Evolutionary conservation across 2,113 vertebrate genomes (phyloP).

Genomic region (Beaufortia kweichowensis): DNA sequence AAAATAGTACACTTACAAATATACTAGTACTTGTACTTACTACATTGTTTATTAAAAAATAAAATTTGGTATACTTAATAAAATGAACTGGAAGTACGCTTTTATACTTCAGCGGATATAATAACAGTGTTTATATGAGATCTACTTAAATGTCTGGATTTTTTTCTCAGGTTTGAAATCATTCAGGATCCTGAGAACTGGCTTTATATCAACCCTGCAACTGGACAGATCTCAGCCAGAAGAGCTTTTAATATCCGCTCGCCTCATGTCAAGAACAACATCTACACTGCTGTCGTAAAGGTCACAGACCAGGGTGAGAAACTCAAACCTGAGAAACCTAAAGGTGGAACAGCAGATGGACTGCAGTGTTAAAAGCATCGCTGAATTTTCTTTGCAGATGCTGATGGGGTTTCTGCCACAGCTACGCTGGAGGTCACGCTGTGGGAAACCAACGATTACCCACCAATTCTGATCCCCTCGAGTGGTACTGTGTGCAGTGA

Average conservation of each 20-base stretch:
- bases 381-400: conserved; percentile 57
- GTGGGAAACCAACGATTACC: conserved; percentile 89
- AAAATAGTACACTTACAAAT: no score
- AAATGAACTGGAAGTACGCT: no score
- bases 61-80: no score
- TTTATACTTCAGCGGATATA: no score
- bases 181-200: conserved; percentile 84
- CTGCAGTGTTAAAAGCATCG: no score
- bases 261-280: conserved; percentile 77
- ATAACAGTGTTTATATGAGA: not conserved
- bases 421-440: conserved; percentile 84
- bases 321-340: not conserved
- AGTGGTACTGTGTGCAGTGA: conserved; percentile 74
- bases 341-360: not conserved
- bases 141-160: not conserved
- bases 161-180: conserved; percentile 79
- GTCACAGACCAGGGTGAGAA: conserved; percentile 82
- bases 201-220: conserved; percentile 77
- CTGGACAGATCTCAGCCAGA: conserved; percentile 77
- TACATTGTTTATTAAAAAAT: no score
- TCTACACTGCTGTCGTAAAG: conserved; percentile 82
- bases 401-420: conserved; percentile 71
- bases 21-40: no score
- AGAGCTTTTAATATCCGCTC: conserved; percentile 79
- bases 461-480: conserved; percentile 73